Evolutionary conservation across 2,888 invertebrate species (phyloP), one percentile per base, ranked within the genome.

Genomic region (Caenorhabditis sp.): DNA sequence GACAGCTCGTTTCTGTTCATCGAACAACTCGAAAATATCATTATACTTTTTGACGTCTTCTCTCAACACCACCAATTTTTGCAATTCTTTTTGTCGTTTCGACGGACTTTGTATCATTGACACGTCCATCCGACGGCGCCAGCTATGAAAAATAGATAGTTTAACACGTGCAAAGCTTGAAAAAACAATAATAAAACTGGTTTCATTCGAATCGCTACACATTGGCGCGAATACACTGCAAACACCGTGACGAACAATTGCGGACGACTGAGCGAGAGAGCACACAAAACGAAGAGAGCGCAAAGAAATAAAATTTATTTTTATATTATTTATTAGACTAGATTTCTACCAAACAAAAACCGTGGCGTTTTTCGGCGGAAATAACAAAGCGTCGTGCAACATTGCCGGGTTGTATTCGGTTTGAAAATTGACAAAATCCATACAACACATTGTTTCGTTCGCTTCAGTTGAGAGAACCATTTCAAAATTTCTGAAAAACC

Each of bases 41-140:
- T 57, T 66, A 54, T 60, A 31, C 17, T 54, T n/a, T 27, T 51
- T 36, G n/a, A 58, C 66, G 61, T 75, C 75, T 24, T 69, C 43
- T 23, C 37, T 62, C 43, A 58, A 67, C 53, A 70, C 69, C 10
- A 61, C 69, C 27, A 69, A 53, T 57, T 75, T 75, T 66, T 66
- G 66, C 53, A 75, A 57, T 21, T 14, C 62, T 69, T 66, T 62
- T 23, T 37, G 53, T 24, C 67, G 62, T 36, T 63, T 63, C 37
- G 58, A 66, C 3, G 75, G 75, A 27, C 69, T 69, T 58, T 69
- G 69, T 59, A 70, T 17, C 63, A 70, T 64, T 51, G 75, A 69
- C 50, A 60, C 57, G 62, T 75, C 75, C 67, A 75, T 69, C 66
- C 62, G 59, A 19, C 21, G 59, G 55, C n/a, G 19, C 23, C 21